Conservation (phyloP, 2,888 invertebrate species). For the Lasioglossum zephyrum region DNA sequence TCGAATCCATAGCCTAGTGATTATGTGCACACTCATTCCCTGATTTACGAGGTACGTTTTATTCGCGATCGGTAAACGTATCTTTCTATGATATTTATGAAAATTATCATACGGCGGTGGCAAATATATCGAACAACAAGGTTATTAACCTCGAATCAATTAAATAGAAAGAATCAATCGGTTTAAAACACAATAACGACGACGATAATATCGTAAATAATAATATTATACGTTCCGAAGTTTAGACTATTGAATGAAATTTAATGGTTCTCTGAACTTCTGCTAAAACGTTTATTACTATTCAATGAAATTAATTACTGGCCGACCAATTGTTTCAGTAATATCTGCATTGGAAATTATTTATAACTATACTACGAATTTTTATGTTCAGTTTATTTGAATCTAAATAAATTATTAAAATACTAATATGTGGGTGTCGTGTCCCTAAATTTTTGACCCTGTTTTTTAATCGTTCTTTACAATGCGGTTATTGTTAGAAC, state of each 20-base stretch:
- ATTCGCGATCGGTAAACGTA: background rate
- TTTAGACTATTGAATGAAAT: background rate
- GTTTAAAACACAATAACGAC: background rate
- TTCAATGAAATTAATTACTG: background rate
- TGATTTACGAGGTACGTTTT: background rate
- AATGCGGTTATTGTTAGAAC: conserved; percentile 13
- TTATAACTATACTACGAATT: background rate
- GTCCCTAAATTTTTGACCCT: background rate
- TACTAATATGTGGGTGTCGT: background rate
- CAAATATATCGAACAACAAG: background rate
- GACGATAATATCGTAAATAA: background rate
- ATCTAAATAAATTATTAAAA: background rate
- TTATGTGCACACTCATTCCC: background rate
- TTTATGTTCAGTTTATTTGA: background rate
- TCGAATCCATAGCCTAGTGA: background rate
- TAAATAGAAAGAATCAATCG: background rate
- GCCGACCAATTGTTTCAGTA: background rate
- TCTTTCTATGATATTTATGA: background rate
- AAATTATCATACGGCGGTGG: background rate
- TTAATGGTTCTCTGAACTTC: background rate
- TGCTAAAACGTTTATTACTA: background rate
- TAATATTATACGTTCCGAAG: background rate
- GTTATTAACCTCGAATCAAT: background rate
- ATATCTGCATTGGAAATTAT: background rate
- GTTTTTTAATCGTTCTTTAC: background rate